Base-by-base conservation (phyloP, 2,888 invertebrate species). In the Metacarcinus magister region DNA sequence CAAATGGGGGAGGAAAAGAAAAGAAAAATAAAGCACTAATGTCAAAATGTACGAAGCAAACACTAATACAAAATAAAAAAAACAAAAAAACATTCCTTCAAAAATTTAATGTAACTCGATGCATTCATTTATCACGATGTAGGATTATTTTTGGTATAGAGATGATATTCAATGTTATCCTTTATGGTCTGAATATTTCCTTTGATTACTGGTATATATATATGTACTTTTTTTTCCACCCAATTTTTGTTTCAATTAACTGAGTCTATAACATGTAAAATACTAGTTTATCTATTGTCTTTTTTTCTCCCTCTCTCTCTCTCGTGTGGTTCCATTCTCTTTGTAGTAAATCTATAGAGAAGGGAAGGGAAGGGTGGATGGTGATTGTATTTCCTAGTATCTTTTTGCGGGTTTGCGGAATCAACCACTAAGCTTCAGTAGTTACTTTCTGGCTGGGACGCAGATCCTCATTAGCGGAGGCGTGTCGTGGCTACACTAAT, bases 391-490 rank as follows among this genome's bases (percentile, higher is more conserved):
- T 75, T 75, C 28, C 28, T 28, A 75, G 75, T 75, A 75, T 75
- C 75, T 28, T 75, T 28, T n/a, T 75, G 75, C 0, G 75, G 8
- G 75, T 28, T 28, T 75, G 75, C n/a, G 8, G 10, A 28, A 28
- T 28, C 75, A 75, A n/a, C 75, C 75, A 87, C 19, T 87, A 16
- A 39, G 28, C 39, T n/a, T 32, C 87, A 32, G 87, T 87, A 16
- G n/a, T 87, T n/a, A 39, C 87, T 87, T 46, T 92, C 44, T 92
- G 92, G 92, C 48, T 60, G 60, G 60, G 23, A 60, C 60, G 60
- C 60, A 23, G 28, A 39, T 87, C 87, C 87, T 87, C 87, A 87
- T 87, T 87, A 87, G 87, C 39, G 87, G 13, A 87, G 87, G 75
- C 75, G 39, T 39, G 39, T 16, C 39, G 87, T 39, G 87, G 87